These are phyloP conservation scores for Sigmodon hispidus DNA, from an alignment of 2,113 vertebrate genomes.

Conservation along the genomic window DNA sequence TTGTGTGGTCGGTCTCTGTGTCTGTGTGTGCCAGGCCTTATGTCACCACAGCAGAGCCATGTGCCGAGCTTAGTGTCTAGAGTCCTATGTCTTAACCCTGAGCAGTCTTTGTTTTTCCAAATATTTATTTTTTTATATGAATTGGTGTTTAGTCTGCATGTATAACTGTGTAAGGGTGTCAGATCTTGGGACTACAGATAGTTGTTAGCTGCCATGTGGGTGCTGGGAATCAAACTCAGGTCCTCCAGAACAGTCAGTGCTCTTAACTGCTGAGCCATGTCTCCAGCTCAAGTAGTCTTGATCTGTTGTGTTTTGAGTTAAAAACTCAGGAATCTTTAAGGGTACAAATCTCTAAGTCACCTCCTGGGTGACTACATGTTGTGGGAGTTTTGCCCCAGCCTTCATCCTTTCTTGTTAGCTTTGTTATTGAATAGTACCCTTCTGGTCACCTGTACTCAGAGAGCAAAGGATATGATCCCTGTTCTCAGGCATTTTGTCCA, in stretches of 20 bases:
- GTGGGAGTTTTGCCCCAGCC: neutral
- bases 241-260: too few species aligned
- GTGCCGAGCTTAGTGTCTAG: neutral
- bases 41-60: neutral
- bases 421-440: neutral
- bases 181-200: too few species aligned
- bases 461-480: neutral
- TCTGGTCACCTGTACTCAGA: neutral
- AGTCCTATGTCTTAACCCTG: too few species aligned
- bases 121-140: too few species aligned
- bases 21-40: neutral
- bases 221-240: too few species aligned
- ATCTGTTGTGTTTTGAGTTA: neutral
- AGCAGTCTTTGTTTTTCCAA: too few species aligned
- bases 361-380: neutral
- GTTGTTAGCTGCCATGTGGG: too few species aligned
- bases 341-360: neutral
- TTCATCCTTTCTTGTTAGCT: neutral
- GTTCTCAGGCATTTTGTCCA: neutral
- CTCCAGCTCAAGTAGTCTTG: too few species aligned
- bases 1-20: neutral
- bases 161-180: too few species aligned
- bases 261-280: too few species aligned
- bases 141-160: too few species aligned
- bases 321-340: neutral